These are phyloP conservation scores for Acestrorhynchus altus DNA, from an alignment of 2,797 vertebrate genomes.

Conservation along the genomic window DNA sequence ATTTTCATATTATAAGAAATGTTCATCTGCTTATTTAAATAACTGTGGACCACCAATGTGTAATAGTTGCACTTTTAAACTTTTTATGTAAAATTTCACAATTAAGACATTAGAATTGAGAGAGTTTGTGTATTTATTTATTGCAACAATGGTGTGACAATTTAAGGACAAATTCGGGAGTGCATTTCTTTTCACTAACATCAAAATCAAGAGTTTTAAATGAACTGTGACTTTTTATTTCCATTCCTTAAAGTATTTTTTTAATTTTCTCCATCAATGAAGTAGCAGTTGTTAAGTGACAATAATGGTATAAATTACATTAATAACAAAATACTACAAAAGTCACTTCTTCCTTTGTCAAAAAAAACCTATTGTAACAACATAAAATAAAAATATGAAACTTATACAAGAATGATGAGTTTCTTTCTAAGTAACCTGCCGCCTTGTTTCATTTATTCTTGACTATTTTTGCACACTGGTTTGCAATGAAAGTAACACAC, in stretches of 20 bases:
- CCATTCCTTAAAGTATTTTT: conserved; percentile 51
- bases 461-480: conserved; percentile 37
- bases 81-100: conserved; percentile 6
- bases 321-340: conserved; percentile 55
- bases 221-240: conserved; percentile 56
- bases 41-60: neutral
- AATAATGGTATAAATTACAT: conserved; percentile 39
- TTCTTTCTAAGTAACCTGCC: conserved; percentile 21
- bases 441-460: conserved; percentile 1
- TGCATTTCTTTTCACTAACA: neutral
- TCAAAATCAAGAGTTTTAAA: conserved; percentile 28
- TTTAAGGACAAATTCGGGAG: neutral
- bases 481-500: conserved; percentile 32
- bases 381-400: conserved; percentile 26
- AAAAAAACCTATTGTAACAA: conserved; percentile 34
- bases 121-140: conserved; percentile 9
- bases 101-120: neutral
- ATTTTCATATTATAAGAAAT: neutral
- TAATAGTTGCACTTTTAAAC: neutral
- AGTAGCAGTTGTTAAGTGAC: conserved; percentile 42
- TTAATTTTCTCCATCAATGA: conserved; percentile 41
- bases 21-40: neutral
- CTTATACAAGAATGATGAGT: conserved; percentile 9
- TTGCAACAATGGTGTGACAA: conserved; percentile 11
- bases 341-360: conserved; percentile 34